These are phyloP conservation scores for Petroica traversi DNA, from an alignment of 2,113 vertebrate species.

Conservation along the genomic window DNA sequence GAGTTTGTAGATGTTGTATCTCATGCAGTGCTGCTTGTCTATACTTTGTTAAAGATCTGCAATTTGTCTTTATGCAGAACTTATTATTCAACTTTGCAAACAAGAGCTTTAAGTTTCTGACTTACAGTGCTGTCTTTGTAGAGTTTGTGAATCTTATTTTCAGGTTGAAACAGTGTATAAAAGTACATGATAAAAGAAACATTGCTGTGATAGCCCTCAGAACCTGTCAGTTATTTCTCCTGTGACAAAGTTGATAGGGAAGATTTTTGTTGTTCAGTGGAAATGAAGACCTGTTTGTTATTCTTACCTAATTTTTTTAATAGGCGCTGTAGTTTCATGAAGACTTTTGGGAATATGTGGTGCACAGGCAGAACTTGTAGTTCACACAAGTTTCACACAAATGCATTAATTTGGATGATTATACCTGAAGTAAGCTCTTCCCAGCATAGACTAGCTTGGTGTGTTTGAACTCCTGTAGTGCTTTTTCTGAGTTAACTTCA, in stretches of 20 bases:
- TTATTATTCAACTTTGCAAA: not conserved
- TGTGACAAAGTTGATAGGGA: not conserved
- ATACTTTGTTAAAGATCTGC: not conserved
- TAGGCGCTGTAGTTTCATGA: not conserved
- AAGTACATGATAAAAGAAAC: not conserved
- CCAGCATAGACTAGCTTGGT: not conserved
- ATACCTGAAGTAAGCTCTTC: not conserved
- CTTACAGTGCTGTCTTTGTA: not conserved
- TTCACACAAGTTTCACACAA: not conserved
- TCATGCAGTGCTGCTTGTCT: not conserved
- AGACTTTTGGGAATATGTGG: not conserved
- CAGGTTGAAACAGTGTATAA: no score
- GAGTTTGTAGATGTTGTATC: not conserved
- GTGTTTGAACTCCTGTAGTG: not conserved
- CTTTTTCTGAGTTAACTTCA: not conserved
- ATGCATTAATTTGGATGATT: not conserved
- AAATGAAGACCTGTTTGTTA: not conserved
- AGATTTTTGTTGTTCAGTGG: not conserved
- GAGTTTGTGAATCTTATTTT: no score
- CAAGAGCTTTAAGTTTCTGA: not conserved
- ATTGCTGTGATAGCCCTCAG: not conserved
- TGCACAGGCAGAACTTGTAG: not conserved
- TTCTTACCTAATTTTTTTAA: not conserved
- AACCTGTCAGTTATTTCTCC: not conserved
- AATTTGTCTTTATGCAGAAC: not conserved